Percentiles rank a stretch among this genome's conserved stretches.
Evolutionary conservation across 2,888 invertebrate genomes (phyloP).

Genomic region (Chloromyia formosa): DNA sequence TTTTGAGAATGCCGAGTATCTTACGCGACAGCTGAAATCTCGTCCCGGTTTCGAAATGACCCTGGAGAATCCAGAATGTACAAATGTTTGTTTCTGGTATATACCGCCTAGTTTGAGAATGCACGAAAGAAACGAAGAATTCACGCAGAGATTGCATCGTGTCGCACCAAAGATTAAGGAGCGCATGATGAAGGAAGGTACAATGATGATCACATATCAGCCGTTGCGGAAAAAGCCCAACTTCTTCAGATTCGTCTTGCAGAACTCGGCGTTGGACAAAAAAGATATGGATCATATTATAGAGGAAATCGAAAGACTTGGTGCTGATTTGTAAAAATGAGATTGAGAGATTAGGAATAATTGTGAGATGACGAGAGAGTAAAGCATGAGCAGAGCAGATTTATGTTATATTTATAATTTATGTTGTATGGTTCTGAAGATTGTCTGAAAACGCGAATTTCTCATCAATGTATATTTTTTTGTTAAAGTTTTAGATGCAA

Average conservation of each 20-base stretch:
- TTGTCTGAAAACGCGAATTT: too few relatives aligned
- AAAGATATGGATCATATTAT: conserved; percentile 88
- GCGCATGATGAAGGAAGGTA: conserved; percentile 92
- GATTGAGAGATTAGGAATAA: not conserved
- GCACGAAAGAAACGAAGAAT: conserved; percentile 67
- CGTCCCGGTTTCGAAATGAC: conserved; percentile 80
- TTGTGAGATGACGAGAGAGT: not conserved
- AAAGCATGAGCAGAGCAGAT: too few relatives aligned
- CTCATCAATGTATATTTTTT: too few relatives aligned
- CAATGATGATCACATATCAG: conserved; percentile 97
- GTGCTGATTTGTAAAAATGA: conserved; percentile 70
- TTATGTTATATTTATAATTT: too few relatives aligned
- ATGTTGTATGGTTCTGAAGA: too few relatives aligned
- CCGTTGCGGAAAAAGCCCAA: conserved; percentile 86
- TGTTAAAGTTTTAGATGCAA: too few relatives aligned
- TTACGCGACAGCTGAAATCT: conserved; percentile 72
- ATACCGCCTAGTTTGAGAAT: conserved; percentile 78
- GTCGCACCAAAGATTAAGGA: conserved; percentile 94
- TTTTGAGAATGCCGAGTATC: conserved; percentile 78
- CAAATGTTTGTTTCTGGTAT: conserved; percentile 97
- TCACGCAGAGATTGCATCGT: conserved; percentile 74
- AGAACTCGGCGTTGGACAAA: conserved; percentile 85
- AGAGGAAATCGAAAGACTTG: conserved; percentile 86
- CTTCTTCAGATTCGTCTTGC: conserved; percentile 94
- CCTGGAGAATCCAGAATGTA: conserved; percentile 84